Evolutionary conservation across 2,797 vertebrate genomes (phyloP), one percentile per base, ranked within the genome.

Genomic region (Poliocrania exsul): DNA sequence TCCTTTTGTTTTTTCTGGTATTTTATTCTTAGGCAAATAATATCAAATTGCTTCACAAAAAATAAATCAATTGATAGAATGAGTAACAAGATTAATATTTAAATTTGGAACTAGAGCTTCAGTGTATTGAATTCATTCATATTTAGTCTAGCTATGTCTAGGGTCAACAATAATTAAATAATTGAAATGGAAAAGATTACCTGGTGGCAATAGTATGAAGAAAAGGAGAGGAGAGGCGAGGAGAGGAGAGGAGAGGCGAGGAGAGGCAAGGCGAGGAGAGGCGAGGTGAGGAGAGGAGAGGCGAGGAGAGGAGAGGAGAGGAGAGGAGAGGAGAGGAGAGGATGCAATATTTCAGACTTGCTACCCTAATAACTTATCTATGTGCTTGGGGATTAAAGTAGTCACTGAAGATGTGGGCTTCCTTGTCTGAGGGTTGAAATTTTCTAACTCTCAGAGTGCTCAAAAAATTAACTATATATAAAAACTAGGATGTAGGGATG

Each of bases 11-110:
- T 87, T 61, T 86, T 40, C 29, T 50, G 37, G 5, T 8, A 2
- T 67, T 87, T 89, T 67, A 37, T 78, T 92, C 33, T 66, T 35
- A 56, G 24, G 13, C 1, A 85, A 92, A 81, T 31, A 0, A 6
- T 50, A 77, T 53, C 3, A 58, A 74, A 49, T 62, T 77, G 44
- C 85, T 94, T 79, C 84, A 26, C 5, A 46, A 64, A 91, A 90
- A 71, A 58, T 8, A 50, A 71, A 74, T 71, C 10, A 66, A 65
- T 58, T 77, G 53, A 83, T 83, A 61, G 17, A 87, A 81, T 78
- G 11, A 92, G 57, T 88, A 92, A 64, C 25, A 28, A 28, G 49
- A 88, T 8, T 49, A 67, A 82, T 44, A 46, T 4, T 57, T 78
- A 70, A 70, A 56, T 79, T 75, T 90, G 9, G 1, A 7, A 29